Conservation (phyloP, 1,140 invertebrate species). For the Solenopsis fugax region DNA sequence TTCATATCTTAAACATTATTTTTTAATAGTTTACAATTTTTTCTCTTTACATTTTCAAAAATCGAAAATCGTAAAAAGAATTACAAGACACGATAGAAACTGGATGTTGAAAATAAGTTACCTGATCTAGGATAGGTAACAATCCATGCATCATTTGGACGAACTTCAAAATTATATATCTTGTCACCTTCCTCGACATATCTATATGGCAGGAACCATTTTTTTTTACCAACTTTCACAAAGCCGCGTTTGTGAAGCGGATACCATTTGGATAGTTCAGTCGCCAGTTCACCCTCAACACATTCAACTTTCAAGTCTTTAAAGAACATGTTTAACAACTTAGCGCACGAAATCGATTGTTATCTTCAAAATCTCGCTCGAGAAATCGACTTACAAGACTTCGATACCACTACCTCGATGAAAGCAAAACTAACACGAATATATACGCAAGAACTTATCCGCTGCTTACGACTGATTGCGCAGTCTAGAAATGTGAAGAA, state of each 20-base stretch:
- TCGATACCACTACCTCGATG: no score
- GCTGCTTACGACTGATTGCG: background rate
- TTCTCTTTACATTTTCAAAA: background rate
- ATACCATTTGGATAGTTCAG: constrained; percentile 75
- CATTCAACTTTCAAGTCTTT: background rate
- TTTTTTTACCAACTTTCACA: constrained; percentile 90
- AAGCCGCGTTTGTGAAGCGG: constrained; percentile 89
- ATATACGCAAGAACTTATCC: background rate
- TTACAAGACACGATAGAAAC: background rate
- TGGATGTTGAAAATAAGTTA: constrained; percentile 72
- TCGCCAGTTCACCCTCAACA: constrained; percentile 18
- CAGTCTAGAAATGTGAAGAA: background rate
- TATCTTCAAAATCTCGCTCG: background rate
- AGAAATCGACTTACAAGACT: no score
- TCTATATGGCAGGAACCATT: constrained; percentile 89
- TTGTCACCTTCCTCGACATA: constrained; percentile 87
- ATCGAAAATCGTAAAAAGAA: background rate
- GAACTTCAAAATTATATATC: constrained; percentile 90
- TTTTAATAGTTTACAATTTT: no score
- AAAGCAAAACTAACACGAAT: background rate
- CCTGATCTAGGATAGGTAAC: constrained; percentile 92
- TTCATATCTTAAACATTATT: no score
- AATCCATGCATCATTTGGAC: constrained; percentile 90
- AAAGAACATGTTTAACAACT: background rate
- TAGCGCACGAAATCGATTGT: background rate